A percentile compares a stretch with the other conserved stretches of the same genome.
These are phyloP conservation scores for Echinops telfairi DNA, from an alignment of 2,113 vertebrate genomes.

Conservation along the genomic window DNA sequence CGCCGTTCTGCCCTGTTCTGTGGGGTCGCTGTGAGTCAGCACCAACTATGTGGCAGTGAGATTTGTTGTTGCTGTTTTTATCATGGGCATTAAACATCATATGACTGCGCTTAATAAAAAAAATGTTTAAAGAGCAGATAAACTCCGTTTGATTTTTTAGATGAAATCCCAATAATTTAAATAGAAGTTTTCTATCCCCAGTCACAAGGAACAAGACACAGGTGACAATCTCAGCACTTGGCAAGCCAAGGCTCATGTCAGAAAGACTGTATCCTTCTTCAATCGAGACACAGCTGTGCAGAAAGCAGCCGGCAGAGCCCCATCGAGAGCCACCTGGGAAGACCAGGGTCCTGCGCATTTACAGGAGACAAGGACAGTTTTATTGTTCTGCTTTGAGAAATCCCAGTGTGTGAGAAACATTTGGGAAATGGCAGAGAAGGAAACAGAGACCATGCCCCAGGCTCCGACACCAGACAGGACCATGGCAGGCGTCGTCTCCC, in stretches of 20 bases:
- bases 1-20: too few relatives aligned
- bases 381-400: slow-evolving; percentile 73
- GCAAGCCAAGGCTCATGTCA: slow-evolving; percentile 59
- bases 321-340: slow-evolving; percentile 65
- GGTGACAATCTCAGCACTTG: neutral
- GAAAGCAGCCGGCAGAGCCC: slow-evolving; percentile 29
- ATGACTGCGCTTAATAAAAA: neutral
- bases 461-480: neutral
- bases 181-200: slow-evolving; percentile 26
- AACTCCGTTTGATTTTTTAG: too few relatives aligned
- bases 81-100: neutral
- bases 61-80: too few relatives aligned
- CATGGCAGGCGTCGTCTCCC: slow-evolving; percentile 19
- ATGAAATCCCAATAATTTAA: too few relatives aligned
- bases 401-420: slow-evolving; percentile 58
- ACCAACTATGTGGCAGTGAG: too few relatives aligned
- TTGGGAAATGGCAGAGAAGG: slow-evolving; percentile 25
- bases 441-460: slow-evolving; percentile 57
- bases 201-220: slow-evolving; percentile 42
- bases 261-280: slow-evolving; percentile 63
- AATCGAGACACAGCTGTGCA: slow-evolving; percentile 62
- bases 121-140: too few relatives aligned
- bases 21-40: too few relatives aligned
- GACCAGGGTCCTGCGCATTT: slow-evolving; percentile 27
- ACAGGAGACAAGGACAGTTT: neutral